Evolutionary conservation across 2,797 vertebrate species (phyloP).

Genomic region (Myotis findleyi): DNA sequence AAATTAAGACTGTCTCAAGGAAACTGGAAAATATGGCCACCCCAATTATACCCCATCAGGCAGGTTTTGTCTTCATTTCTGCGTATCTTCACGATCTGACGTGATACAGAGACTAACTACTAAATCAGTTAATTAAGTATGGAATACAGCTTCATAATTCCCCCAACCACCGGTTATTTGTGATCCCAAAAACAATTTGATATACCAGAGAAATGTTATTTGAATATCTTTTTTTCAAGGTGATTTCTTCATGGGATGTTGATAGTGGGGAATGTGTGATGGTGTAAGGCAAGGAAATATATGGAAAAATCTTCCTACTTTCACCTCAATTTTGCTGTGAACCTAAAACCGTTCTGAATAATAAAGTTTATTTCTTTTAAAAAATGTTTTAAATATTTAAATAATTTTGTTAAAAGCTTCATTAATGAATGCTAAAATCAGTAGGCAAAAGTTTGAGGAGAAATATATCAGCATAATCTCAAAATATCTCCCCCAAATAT

Average conservation of each 20-base stretch:
- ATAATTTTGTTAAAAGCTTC: not conserved
- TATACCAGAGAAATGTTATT: not conserved
- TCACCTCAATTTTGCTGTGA: not conserved
- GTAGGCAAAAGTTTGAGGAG: not conserved
- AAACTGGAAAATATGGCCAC: not conserved
- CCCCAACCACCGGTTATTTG: not conserved
- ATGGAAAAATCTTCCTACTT: not conserved
- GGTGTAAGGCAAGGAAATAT: not conserved
- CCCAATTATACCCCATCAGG: constrained; percentile 4
- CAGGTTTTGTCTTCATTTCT: constrained; percentile 9
- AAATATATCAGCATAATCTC: not conserved
- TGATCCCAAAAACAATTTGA: constrained; percentile 20
- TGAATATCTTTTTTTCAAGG: not conserved
- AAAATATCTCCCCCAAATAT: not conserved
- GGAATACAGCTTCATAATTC: constrained; percentile 44
- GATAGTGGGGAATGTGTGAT: not conserved
- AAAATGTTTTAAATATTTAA: not conserved
- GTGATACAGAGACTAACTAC: not conserved
- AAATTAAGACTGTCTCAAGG: constrained; percentile 38
- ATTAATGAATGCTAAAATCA: not conserved
- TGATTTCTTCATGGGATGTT: not conserved
- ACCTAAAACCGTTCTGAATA: not conserved
- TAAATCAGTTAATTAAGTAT: constrained; percentile 13
- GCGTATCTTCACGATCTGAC: not conserved
- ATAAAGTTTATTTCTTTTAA: not conserved